phyloP scores from a whole-genome alignment of 2,113 vertebrate genomes.

The Eudyptes chrysolophus region DNA sequence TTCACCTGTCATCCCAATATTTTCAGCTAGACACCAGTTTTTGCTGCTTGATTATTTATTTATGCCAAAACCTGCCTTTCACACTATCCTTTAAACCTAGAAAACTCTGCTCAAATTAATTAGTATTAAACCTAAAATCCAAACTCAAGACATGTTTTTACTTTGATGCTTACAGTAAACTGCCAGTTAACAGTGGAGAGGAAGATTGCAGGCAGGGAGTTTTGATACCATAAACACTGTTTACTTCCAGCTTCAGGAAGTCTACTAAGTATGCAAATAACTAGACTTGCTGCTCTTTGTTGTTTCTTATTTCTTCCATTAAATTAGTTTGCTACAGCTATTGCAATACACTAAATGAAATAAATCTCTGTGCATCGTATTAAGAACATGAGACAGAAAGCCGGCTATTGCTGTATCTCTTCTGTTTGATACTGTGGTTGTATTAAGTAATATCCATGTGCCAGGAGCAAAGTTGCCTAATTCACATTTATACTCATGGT shows the following conservation, averaged over 20 bases:
- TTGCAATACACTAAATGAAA: background rate
- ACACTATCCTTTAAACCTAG: background rate
- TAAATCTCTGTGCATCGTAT: background rate
- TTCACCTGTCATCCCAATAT: background rate
- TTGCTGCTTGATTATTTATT: background rate
- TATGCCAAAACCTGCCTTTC: background rate
- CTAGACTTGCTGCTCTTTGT: background rate
- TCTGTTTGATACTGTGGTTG: background rate
- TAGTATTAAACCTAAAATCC: background rate
- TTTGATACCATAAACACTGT: background rate
- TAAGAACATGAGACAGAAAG: background rate
- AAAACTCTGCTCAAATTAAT: background rate
- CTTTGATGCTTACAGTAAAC: background rate
- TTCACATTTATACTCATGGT: background rate
- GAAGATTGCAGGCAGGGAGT: background rate
- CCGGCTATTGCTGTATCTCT: background rate
- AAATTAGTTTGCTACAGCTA: background rate
- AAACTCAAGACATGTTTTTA: background rate
- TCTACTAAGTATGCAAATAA: background rate
- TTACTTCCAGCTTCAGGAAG: constrained; percentile 6
- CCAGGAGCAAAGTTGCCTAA: background rate
- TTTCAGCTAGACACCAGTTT: background rate
- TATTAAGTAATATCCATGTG: background rate
- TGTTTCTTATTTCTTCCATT: background rate
- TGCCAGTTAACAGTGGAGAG: background rate